Conservation (phyloP, 2,113 vertebrate genomes). For the Eptesicus fuscus region DNA sequence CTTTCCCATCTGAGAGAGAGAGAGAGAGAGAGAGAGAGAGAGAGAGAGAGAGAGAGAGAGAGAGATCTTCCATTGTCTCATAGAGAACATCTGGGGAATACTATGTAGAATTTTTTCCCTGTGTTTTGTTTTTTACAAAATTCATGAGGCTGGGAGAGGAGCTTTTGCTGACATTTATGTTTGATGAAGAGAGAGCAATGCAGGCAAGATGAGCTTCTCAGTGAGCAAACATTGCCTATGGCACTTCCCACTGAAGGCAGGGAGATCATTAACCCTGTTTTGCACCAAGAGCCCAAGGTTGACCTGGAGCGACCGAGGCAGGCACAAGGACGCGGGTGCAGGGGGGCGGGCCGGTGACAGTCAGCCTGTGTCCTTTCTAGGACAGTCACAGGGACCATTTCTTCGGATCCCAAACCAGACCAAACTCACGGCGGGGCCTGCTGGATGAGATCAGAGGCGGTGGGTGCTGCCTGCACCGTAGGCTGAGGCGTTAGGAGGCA, state of each 20-base stretch:
- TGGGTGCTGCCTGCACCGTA: background rate
- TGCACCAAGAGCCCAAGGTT: background rate
- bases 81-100: constrained; percentile 50
- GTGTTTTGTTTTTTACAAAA: constrained; percentile 75
- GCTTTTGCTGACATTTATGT: constrained; percentile 81
- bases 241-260: constrained; percentile 49
- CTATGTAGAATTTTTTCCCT: background rate
- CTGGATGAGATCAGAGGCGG: constrained; percentile 55
- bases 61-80: background rate
- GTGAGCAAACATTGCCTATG: constrained; percentile 70
- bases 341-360: background rate
- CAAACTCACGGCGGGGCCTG: background rate
- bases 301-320: background rate
- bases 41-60: background rate
- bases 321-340: background rate
- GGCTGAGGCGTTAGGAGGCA: constrained; percentile 49
- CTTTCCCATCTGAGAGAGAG: background rate
- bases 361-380: background rate
- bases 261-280: constrained; percentile 51
- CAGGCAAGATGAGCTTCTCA: constrained; percentile 51
- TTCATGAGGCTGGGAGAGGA: constrained; percentile 74
- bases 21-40: background rate
- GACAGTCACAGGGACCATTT: background rate
- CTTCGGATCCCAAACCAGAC: background rate
- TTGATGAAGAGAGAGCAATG: constrained; percentile 74